Evolutionary conservation across 2,888 invertebrate genomes (phyloP).

Genomic region (Oligia latruncula): DNA sequence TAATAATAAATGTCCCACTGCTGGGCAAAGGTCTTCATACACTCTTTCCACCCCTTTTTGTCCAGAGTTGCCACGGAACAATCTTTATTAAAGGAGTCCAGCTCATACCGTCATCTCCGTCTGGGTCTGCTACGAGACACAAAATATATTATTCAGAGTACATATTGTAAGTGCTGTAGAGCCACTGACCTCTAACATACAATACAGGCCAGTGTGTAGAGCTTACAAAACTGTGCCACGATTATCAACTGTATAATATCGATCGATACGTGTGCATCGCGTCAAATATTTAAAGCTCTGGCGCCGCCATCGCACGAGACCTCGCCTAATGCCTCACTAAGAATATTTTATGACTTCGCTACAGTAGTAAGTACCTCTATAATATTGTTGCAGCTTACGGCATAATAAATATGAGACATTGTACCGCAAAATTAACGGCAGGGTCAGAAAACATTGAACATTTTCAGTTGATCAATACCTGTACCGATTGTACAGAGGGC

Average conservation of each 20-base stretch:
- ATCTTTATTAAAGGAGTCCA: too few relatives aligned
- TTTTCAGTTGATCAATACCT: constrained; percentile 36
- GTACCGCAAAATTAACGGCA: constrained; percentile 12
- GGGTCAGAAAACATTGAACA: background rate
- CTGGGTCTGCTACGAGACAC: too few relatives aligned
- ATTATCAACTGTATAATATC: background rate
- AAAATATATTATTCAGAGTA: background rate
- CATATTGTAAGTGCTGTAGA: background rate
- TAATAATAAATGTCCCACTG: too few relatives aligned
- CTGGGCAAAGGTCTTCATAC: too few relatives aligned
- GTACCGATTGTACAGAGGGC: constrained; percentile 53
- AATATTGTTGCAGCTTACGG: constrained; percentile 57
- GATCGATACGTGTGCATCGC: constrained; percentile 32
- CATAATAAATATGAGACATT: constrained; percentile 43
- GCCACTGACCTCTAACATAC: too few relatives aligned
- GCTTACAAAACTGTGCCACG: constrained; percentile 1
- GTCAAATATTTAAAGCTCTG: constrained; percentile 44
- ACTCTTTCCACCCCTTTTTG: too few relatives aligned
- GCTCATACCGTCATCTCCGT: too few relatives aligned
- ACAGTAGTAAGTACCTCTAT: constrained; percentile 3
- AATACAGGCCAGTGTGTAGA: too few relatives aligned
- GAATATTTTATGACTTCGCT: constrained; percentile 43
- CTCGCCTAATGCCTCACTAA: constrained; percentile 21
- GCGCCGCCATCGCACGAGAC: background rate
- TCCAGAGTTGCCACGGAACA: too few relatives aligned